phyloP scores from a whole-genome alignment of 2,113 vertebrate species.

The Kryptolebias marmoratus region DNA sequence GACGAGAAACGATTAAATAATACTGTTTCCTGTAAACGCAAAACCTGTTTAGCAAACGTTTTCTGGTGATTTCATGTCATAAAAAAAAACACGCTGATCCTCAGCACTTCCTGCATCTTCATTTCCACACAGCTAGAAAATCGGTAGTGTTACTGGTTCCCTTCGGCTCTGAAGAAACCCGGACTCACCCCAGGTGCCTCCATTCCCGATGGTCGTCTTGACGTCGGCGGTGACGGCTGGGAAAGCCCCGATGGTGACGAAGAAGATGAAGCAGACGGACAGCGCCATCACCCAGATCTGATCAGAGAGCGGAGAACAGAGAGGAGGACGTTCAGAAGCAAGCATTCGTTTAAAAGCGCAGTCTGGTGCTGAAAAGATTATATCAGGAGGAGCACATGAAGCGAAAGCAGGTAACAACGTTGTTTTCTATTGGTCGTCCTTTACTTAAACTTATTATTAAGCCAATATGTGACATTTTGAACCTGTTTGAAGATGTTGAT shows the following conservation, averaged over 20 bases:
- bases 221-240: constrained; percentile 88
- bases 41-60: too few species aligned
- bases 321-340: neutral
- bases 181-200: constrained; percentile 86
- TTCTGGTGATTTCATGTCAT: too few species aligned
- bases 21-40: too few species aligned
- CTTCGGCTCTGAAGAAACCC: neutral
- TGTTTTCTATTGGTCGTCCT: neutral
- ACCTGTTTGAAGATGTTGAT: constrained; percentile 81
- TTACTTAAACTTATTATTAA: neutral
- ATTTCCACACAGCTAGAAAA: neutral
- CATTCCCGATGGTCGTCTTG: constrained; percentile 69
- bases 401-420: too few species aligned
- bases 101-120: neutral
- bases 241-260: constrained; percentile 90
- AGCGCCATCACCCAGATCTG: constrained; percentile 93
- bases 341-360: too few species aligned
- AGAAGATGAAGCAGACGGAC: constrained; percentile 92
- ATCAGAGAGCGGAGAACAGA: constrained; percentile 14
- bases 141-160: neutral
- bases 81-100: too few species aligned
- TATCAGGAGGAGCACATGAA: too few species aligned
- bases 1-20: too few species aligned
- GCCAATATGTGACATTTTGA: neutral
- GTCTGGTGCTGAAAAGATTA: too few species aligned